These are phyloP conservation scores for Polydrusus tereticollis DNA, from an alignment of 2,888 invertebrate genomes.

Conservation along the genomic window DNA sequence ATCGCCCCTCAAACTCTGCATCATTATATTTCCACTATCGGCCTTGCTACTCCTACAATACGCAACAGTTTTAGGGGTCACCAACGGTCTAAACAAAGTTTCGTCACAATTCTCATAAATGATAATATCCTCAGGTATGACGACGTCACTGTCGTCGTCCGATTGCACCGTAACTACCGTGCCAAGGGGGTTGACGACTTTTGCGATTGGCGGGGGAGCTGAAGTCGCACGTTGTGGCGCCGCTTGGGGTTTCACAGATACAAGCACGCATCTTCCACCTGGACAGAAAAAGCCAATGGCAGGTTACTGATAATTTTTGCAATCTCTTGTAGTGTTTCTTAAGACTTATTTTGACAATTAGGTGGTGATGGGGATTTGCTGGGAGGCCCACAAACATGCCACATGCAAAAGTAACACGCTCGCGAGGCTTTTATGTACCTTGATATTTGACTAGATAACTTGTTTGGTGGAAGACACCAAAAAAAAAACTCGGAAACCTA, in stretches of 20 bases:
- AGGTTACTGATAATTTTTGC: conserved; percentile 65
- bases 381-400: conserved; percentile 24
- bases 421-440: conserved; percentile 1
- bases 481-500: too few species aligned
- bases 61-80: conserved; percentile 68
- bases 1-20: conserved; percentile 56
- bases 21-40: conserved; percentile 55
- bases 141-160: conserved; percentile 63
- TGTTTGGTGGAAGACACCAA: too few species aligned
- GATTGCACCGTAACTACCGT: conserved; percentile 74
- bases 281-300: conserved; percentile 90
- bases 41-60: conserved; percentile 52
- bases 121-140: conserved; percentile 59
- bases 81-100: conserved; percentile 77
- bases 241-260: conserved; percentile 62
- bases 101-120: conserved; percentile 77
- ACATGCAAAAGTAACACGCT: conserved; percentile 26
- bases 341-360: not conserved
- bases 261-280: conserved; percentile 72
- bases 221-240: conserved; percentile 48
- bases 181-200: conserved; percentile 83
- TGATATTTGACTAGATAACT: too few species aligned
- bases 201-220: conserved; percentile 68
- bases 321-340: conserved; percentile 11
- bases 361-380: not conserved